Percentiles rank a stretch among this genome's conserved stretches.
These are phyloP conservation scores for Eubasilissa splendida DNA, from an alignment of 2,888 invertebrate species.

Conservation along the genomic window DNA sequence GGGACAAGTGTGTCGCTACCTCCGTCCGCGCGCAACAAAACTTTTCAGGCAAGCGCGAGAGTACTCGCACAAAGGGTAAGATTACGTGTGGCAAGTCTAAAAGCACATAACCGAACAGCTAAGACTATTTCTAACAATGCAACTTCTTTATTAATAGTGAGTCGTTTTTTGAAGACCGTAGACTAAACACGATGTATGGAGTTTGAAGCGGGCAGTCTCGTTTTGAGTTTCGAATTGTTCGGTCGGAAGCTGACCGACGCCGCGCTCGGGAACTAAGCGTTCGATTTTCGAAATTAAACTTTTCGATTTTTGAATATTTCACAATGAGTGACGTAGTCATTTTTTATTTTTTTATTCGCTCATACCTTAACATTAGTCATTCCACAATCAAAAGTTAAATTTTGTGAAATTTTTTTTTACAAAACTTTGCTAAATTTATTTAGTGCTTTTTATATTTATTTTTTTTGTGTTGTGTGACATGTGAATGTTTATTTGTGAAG, in stretches of 20 bases:
- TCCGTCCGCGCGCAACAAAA: not conserved
- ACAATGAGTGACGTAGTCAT: not conserved
- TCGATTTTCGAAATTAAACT: slow-evolving; percentile 31
- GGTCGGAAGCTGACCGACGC: slow-evolving; percentile 5
- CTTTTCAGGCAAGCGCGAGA: not conserved
- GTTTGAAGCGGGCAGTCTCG: slow-evolving; percentile 35
- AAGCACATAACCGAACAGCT: not conserved
- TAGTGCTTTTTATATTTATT: slow-evolving; percentile 9
- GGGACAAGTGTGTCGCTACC: slow-evolving; percentile 4
- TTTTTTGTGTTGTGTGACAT: slow-evolving; percentile 30
- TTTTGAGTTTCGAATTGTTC: slow-evolving; percentile 42
- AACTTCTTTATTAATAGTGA: not conserved
- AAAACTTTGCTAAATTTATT: not conserved
- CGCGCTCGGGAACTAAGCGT: not conserved
- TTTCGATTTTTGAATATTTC: not conserved
- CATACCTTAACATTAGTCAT: too few species aligned
- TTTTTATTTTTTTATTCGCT: too few species aligned
- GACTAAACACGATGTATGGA: slow-evolving; percentile 30
- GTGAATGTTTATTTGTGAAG: not conserved
- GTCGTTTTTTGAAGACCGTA: not conserved
- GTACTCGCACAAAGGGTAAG: not conserved
- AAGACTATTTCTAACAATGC: not conserved
- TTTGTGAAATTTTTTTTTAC: too few species aligned
- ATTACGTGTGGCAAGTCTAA: not conserved
- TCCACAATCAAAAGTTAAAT: too few species aligned